Evolutionary conservation across 2,888 invertebrate genomes (phyloP).

Genomic region (Dynastes grantii): DNA sequence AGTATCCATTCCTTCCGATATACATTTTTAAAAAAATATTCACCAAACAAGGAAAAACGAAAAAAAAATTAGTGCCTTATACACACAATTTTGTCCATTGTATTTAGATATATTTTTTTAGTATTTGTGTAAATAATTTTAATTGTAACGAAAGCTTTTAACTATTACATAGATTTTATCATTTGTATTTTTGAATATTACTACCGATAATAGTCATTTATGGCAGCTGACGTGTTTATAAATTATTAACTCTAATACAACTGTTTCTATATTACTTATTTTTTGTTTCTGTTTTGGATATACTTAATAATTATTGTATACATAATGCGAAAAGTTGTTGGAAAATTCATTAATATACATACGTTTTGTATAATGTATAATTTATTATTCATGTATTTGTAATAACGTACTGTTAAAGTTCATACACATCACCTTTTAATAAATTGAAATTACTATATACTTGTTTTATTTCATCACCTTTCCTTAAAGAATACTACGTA

Average conservation of each 20-base stretch:
- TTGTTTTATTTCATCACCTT: not conserved
- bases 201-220: slow-evolving; percentile 29
- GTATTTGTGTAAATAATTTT: slow-evolving; percentile 41
- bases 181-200: not conserved
- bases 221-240: slow-evolving; percentile 33
- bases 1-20: slow-evolving; percentile 40
- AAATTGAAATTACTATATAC: slow-evolving; percentile 20
- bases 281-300: slow-evolving; percentile 4
- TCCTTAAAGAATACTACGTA: no score
- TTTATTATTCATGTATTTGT: slow-evolving; percentile 36
- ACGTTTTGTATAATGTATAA: slow-evolving; percentile 36
- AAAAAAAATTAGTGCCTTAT: slow-evolving; percentile 38
- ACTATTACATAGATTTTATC: slow-evolving; percentile 12
- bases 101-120: slow-evolving; percentile 45
- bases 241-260: slow-evolving; percentile 23
- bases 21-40: slow-evolving; percentile 17
- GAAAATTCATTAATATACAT: slow-evolving; percentile 18
- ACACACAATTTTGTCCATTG: slow-evolving; percentile 31
- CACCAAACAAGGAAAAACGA: not conserved
- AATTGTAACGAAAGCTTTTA: slow-evolving; percentile 33
- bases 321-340: slow-evolving; percentile 1
- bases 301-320: slow-evolving; percentile 29
- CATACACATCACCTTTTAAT: slow-evolving; percentile 42
- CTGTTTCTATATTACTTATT: not conserved
- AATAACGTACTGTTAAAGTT: slow-evolving; percentile 27